A percentile compares a stretch with the other conserved stretches of the same genome.
These are phyloP conservation scores for Tamandua tetradactyla DNA, from an alignment of 2,797 vertebrate species.

Conservation along the genomic window DNA sequence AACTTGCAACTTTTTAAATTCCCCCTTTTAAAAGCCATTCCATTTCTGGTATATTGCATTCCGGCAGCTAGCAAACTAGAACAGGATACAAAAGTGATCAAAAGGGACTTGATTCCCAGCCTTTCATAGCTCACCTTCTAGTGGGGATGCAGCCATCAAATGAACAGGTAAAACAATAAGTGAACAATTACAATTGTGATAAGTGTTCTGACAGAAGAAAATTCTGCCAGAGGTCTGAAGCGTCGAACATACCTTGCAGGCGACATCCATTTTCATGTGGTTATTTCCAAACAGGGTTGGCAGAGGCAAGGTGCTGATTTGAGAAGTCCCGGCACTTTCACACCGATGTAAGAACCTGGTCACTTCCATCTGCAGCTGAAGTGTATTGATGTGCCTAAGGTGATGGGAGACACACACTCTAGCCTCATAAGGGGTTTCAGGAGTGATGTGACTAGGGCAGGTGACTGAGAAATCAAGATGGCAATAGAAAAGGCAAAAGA, in stretches of 20 bases:
- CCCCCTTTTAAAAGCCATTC: no score
- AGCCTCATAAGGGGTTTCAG: not conserved
- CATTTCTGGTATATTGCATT: no score
- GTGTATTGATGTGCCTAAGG: slow-evolving; percentile 95
- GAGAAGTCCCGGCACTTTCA: slow-evolving; percentile 88
- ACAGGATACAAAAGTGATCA: not conserved
- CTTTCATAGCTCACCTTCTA: not conserved
- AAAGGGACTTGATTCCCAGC: not conserved
- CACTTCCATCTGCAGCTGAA: slow-evolving; percentile 98
- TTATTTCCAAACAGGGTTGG: slow-evolving; percentile 93
- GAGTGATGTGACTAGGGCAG: not conserved
- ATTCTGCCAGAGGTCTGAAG: not conserved
- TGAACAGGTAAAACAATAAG: not conserved
- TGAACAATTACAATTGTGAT: not conserved
- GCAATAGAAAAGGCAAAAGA: not conserved
- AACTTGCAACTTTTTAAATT: no score
- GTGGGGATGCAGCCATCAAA: not conserved
- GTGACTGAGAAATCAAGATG: not conserved
- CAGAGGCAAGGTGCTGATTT: slow-evolving; percentile 82
- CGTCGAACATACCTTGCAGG: slow-evolving; percentile 90
- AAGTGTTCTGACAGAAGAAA: not conserved
- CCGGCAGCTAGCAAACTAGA: no score
- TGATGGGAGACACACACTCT: fast-evolving
- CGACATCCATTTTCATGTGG: slow-evolving; percentile 94
- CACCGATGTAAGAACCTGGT: slow-evolving; percentile 96